Base-by-base conservation (phyloP, 1,140 invertebrate species). In the Lithobius niger region DNA sequence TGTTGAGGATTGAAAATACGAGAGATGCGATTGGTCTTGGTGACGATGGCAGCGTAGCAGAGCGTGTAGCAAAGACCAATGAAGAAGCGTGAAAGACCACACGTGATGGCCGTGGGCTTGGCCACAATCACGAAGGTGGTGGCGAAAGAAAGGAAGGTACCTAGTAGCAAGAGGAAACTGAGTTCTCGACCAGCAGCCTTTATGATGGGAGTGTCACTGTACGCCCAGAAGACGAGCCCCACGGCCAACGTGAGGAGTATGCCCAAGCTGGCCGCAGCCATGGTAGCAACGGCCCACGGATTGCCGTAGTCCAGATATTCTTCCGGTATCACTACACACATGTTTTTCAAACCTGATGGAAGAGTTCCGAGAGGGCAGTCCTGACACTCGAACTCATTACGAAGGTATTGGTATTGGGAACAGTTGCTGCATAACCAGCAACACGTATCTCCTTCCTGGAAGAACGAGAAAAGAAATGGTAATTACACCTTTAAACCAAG, bases 231-330 rank as follows among this genome's bases (percentile, higher is more conserved):
- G 1, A 84, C 78, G 3, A 76, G 72, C 4, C 74, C 74, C 1
- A 84, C 79, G 65, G 81, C 82, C 59, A 81, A 68, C 0, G 84
- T 88, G 55, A 88, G 75, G 49, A 88, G 67, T 55, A 90, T 86
- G 24, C 89, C 76, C 3, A 76, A 57, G 0, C 65, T 61, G 40
- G 77, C 69, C 40, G 79, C 73, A 10, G 69, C 65, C 68, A 81
- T 76, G 3, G 77, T 76, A 0, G 66, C 74, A 19, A 81, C 70
- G 1, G 79, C 78, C 70, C 77, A 79, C 0, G 71, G 71, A 57
- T 72, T 76, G 27, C 63, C 66, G 59, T 76, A 76, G 54, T 74
- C 73, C 45, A 82, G 70, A 61, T 77, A 79, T 6, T 71, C 67
- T 43, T 76, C 71, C 0, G 72, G 68, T 6, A 82, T 76, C 2